Evolutionary conservation across 2,797 vertebrate species (phyloP).

Genomic region (Myiothlypis coronata): DNA sequence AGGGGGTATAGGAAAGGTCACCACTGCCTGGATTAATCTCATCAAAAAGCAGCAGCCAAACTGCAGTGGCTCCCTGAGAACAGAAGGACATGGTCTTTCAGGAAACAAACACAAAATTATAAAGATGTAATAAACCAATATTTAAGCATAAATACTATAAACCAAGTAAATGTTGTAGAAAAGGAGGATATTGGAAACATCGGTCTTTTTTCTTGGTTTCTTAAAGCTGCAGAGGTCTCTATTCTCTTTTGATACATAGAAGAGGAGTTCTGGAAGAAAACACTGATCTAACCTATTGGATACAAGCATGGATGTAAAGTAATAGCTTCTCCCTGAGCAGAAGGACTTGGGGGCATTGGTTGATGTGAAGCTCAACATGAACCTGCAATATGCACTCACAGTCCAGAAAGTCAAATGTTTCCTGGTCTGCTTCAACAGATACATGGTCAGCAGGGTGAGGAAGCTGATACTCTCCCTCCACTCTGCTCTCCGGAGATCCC

Average conservation of each 20-base stretch:
- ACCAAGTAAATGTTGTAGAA: neutral
- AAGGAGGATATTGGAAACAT: neutral
- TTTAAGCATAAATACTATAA: neutral
- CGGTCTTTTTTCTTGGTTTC: neutral
- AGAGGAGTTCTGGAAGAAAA: neutral
- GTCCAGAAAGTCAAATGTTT: neutral
- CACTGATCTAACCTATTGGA: neutral
- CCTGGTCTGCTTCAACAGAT: neutral
- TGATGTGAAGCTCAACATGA: neutral
- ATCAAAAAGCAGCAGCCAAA: neutral
- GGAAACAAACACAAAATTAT: neutral
- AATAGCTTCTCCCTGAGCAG: neutral
- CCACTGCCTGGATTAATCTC: neutral
- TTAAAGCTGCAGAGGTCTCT: neutral
- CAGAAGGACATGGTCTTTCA: neutral
- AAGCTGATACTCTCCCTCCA: neutral
- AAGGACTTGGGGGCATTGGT: neutral
- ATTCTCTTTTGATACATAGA: neutral
- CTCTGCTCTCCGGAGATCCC: neutral
- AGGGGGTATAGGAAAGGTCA: neutral
- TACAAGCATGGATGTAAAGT: neutral
- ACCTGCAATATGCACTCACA: too few relatives aligned
- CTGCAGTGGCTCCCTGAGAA: neutral
- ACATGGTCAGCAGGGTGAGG: neutral
- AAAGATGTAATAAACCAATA: neutral